Base-by-base conservation (phyloP, 1,140 invertebrate genomes). In the Aphelenchoides fujianensis region DNA sequence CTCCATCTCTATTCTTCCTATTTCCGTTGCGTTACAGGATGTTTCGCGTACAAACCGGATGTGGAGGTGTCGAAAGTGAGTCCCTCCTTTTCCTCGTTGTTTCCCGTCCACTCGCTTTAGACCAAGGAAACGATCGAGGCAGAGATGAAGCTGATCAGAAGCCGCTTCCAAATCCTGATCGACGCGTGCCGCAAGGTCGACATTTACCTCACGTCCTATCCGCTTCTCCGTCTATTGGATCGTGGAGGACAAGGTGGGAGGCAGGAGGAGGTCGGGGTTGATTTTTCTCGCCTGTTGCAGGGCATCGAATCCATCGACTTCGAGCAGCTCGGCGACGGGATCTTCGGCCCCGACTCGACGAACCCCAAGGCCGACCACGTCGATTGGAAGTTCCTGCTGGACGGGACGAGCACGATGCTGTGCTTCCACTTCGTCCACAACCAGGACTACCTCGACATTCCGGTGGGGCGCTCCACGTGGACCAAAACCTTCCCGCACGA, bases 41-140 rank as follows among this genome's bases (percentile, higher is more conserved):
- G 55, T 19, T 59, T 30, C 34, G 55, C 55, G 7, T 59, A 59
- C 19, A 59, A 59, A 23, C 55, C 55, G 23, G 55, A 59, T 59
- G 12, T 59, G 5, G 34, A 59, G 28, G 28, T 5, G 12, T 59
- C 34, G 19, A 19, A 59, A 32, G 55, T 59, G n/a, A n/a, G n/a
- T n/a, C n/a, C n/a, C n/a, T n/a, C n/a, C n/a, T n/a, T n/a, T n/a
- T n/a, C n/a, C n/a, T n/a, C n/a, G n/a, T 59, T 7, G 19, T 7
- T 16, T 19, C 34, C 34, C 12, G 12, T 48, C 23, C 23, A 27
- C 7, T 7, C 7, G 55, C 34, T 59, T 59, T 7, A 59, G 55
- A 32, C 23, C 55, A 59, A 59, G 34, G 55, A 59, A 27, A 7
- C 19, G 55, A 7, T 59, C 55, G 23, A 23, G 5, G 19, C 28